Evolutionary conservation across 2,888 invertebrate species (phyloP), one percentile per base, ranked within the genome.

Genomic region (Macrophya annulata): DNA sequence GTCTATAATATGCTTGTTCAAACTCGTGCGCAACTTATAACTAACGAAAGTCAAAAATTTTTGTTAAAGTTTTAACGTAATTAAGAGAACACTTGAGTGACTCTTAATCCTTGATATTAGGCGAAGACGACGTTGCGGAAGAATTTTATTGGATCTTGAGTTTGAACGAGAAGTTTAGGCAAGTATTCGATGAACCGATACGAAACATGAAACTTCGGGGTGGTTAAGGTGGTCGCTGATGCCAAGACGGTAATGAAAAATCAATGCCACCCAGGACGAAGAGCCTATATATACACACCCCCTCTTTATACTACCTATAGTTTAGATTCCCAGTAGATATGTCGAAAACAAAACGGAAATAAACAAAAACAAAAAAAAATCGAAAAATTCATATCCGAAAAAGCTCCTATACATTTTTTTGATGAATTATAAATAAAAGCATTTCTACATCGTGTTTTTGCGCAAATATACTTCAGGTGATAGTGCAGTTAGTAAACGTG

Each of bases 201-300:
- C 76, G 51, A 31, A 45, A 21, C 51, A 51, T 51, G 31, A 25
- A 17, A 31, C 31, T 76, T 15, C 31, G 31, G 76, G 51, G 51
- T 77, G 76, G 48, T 25, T 76, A 25, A 17, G 48, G 76, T 76
- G 25, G 51, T 77, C 31, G 31, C 45, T 25, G 48, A 51, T 51
- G 76, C 76, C 48, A 77, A 77, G 45, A 77, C 48, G 48, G 51
- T 77, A 51, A 51, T 77, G 76, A 77, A 77, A 77, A 77, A 77
- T 77, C 76, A 77, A 77, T 77, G 76, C 25, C 31, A 48, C 25
- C 17, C 48, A n/a, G 48, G 31, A 55, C 9, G 51, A 31, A 9
- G 43, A 40, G 21, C 21, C 51, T 15, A 31, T 31, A 31, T 31
- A 3, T 55, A 77, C 17, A 77, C 43, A 12, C 17, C 15, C 25